phyloP scores from a whole-genome alignment of 2,888 invertebrate species.

The Venusia cambrica region DNA sequence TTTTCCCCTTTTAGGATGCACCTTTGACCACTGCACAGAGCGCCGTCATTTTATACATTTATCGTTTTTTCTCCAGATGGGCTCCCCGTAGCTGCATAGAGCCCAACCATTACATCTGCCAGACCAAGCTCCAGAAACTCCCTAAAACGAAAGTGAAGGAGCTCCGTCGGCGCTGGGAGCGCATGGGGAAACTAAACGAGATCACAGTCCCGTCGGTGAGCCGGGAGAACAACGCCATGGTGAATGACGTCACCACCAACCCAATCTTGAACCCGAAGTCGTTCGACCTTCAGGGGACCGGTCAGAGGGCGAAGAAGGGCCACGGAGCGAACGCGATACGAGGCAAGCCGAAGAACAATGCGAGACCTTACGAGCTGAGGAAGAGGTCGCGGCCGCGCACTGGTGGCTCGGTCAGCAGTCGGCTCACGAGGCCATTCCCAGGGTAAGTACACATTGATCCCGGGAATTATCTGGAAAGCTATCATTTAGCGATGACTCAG shows the following conservation, averaged over 20 bases:
- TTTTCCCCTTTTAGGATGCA: too few relatives aligned
- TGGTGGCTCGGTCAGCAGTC: slow-evolving; percentile 46
- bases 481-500: too few relatives aligned
- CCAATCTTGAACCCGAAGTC: slow-evolving; percentile 59
- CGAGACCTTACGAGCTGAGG: slow-evolving; percentile 54
- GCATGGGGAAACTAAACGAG: slow-evolving; percentile 78
- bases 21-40: too few relatives aligned
- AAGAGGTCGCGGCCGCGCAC: slow-evolving; percentile 53
- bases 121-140: slow-evolving; percentile 80
- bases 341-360: slow-evolving; percentile 36
- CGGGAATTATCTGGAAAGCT: too few relatives aligned
- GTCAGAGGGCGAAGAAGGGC: slow-evolving; percentile 14
- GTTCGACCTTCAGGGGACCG: slow-evolving; percentile 55
- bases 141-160: slow-evolving; percentile 70
- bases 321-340: slow-evolving; percentile 30
- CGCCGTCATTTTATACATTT: too few relatives aligned
- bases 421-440: slow-evolving; percentile 67
- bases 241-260: slow-evolving; percentile 59
- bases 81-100: slow-evolving; percentile 83
- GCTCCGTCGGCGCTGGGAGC: slow-evolving; percentile 67
- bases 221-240: slow-evolving; percentile 54
- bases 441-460: too few relatives aligned
- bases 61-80: slow-evolving; percentile 80
- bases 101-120: slow-evolving; percentile 85
- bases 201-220: slow-evolving; percentile 70